These are phyloP conservation scores for Agrilus cyanescens DNA, from an alignment of 2,888 invertebrate species.

Conservation along the genomic window DNA sequence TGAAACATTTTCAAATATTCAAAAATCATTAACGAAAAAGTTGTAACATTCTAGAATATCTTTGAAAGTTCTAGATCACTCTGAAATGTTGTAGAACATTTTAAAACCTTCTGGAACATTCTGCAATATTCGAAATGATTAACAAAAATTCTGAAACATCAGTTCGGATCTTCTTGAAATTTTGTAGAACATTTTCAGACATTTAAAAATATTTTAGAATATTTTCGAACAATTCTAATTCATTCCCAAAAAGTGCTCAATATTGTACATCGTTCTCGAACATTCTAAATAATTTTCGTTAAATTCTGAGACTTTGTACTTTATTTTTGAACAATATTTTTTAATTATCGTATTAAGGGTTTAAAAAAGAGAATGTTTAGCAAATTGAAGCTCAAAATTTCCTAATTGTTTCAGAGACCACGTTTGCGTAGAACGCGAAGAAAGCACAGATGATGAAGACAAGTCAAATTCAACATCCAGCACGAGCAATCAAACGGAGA, in stretches of 20 bases:
- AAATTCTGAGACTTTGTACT: not conserved
- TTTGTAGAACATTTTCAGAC: too few species aligned
- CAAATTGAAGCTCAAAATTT: not conserved
- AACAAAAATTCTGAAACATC: too few species aligned
- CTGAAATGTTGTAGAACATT: too few species aligned
- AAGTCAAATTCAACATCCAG: slow-evolving; percentile 20
- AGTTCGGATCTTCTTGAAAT: too few species aligned
- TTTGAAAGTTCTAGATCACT: not conserved
- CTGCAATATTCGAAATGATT: too few species aligned
- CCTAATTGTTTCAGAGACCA: slow-evolving; percentile 39
- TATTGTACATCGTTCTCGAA: not conserved
- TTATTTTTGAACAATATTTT: not conserved
- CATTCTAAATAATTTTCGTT: not conserved
- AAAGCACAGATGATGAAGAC: slow-evolving; percentile 36
- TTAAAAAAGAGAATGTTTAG: not conserved
- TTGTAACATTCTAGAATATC: too few species aligned
- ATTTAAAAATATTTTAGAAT: too few species aligned
- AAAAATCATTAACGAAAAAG: too few species aligned
- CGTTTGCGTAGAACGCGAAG: slow-evolving; percentile 50
- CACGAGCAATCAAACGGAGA: slow-evolving; percentile 23
- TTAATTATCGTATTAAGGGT: not conserved
- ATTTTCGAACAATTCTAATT: not conserved
- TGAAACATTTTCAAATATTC: too few species aligned
- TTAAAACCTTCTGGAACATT: too few species aligned
- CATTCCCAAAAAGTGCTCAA: not conserved